These are phyloP conservation scores for Hypselothyrea guttata DNA, from an alignment of 2,888 invertebrate species.

Conservation along the genomic window DNA sequence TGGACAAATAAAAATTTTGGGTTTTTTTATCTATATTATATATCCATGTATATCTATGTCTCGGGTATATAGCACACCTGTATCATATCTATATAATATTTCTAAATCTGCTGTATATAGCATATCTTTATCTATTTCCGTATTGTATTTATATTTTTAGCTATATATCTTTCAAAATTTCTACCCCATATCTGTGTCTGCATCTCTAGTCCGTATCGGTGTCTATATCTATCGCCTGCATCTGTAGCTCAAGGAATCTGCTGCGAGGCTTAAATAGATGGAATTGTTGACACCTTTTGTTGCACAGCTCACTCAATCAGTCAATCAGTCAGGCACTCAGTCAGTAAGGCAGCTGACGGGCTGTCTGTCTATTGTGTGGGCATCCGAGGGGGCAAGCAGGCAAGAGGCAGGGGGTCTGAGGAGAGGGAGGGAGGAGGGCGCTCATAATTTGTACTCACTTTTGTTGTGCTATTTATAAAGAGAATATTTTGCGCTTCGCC, in stretches of 20 bases:
- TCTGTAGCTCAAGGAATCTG: neutral
- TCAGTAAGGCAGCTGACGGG: constrained; percentile 9
- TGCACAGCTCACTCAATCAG: constrained; percentile 10
- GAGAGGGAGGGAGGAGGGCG: neutral
- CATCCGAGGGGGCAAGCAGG: neutral
- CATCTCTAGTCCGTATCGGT: constrained; percentile 3
- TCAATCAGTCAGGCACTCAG: constrained; percentile 13
- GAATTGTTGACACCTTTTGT: constrained; percentile 59
- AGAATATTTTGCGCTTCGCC: constrained; percentile 41
- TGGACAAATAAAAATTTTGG: no score
- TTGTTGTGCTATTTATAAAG: constrained; percentile 52
- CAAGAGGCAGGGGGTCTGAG: no score
- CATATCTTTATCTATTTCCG: neutral
- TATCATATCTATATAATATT: neutral
- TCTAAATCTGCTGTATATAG: neutral
- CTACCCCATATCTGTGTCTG: constrained; percentile 4
- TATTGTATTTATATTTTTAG: neutral
- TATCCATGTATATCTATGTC: constrained; percentile 1
- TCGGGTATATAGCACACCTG: neutral
- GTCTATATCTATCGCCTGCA: constrained; percentile 2
- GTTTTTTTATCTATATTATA: no score
- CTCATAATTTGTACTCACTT: constrained; percentile 48
- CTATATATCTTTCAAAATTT: no score
- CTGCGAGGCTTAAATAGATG: constrained; percentile 20
- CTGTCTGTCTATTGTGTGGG: constrained; percentile 1